Evolutionary conservation across 2,797 vertebrate species (phyloP), one percentile per base, ranked within the genome.

Genomic region (Scolopax bukidnonensis): DNA sequence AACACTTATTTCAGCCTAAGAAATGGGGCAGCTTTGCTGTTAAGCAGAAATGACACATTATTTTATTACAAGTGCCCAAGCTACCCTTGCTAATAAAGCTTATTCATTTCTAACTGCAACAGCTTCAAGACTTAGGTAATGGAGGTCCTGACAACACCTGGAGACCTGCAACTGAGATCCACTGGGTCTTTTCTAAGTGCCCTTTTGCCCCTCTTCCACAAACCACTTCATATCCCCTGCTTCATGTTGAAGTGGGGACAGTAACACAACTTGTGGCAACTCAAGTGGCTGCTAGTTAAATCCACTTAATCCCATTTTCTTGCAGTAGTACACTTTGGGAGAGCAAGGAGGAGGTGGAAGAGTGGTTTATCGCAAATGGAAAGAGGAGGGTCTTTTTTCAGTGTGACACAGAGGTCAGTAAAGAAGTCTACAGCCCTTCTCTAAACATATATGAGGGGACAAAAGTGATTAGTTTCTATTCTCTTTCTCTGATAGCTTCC

Each of bases 391-490:
- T 90, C 73, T 88, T 87, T 83, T 79, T 77, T 87, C 71, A 64
- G 78, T 63, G 53, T 95, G 96, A 97, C 96, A 97, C 84, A 28
- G 87, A 94, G 97, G 97, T 97, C 96, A 96, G 86, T 80, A 93
- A 95, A 95, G 94, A 94, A 96, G 90, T 59, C 92, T 67, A 77
- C 69, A 69, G 70, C 80, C 76, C 87, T 95, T 93, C 83, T 68
- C 84, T 79, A 80, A 93, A 87, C 82, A 84, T 65, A 51, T 76
- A 84, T 56, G 86, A 84, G 65, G 48, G 40, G 74, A 96, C 95
- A 95, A 95, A 96, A 94, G 90, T 68, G 80, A 97, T 97, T 96
- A 95, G 93, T 89, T 96, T 92, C 93, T 95, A 92, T 96, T 96
- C 85, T 97, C 54, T 83, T 96, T 92, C 82, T 90, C 80, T 82